Evolutionary conservation across 2,113 vertebrate genomes (phyloP).

Genomic region (Recurvirostra avosetta): DNA sequence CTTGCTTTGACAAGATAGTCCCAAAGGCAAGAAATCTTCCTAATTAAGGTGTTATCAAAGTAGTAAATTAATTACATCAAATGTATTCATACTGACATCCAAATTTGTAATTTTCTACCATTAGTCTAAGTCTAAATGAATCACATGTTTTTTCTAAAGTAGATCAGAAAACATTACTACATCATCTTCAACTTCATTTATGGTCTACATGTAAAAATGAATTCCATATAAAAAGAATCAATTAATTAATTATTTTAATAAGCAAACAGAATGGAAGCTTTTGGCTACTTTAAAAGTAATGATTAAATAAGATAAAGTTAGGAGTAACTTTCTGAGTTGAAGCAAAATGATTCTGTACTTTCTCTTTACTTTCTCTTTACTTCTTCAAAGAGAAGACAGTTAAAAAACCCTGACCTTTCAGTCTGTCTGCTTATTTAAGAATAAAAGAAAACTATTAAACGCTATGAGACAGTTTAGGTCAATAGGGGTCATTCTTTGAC

Average conservation of each 20-base stretch:
- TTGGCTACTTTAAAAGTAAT: background rate
- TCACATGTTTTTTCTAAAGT: background rate
- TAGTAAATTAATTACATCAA: background rate
- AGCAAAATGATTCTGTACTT: background rate
- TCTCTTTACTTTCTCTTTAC: background rate
- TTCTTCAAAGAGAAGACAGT: background rate
- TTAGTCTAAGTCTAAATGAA: background rate
- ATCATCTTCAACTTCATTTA: background rate
- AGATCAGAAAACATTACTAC: background rate
- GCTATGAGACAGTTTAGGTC: background rate
- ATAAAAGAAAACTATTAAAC: background rate
- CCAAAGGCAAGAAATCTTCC: background rate
- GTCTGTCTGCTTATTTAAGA: background rate
- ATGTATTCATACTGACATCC: background rate
- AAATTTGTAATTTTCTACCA: background rate
- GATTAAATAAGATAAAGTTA: background rate
- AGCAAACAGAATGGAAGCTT: background rate
- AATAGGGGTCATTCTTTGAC: background rate
- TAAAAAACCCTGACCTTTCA: background rate
- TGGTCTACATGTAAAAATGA: background rate
- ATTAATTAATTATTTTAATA: background rate
- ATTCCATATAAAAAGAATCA: background rate
- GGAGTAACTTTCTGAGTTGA: background rate
- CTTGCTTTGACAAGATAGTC: background rate
- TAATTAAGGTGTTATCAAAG: background rate